Conservation (phyloP, 2,888 invertebrate genomes). For the Ryuthela nishihirai region DNA sequence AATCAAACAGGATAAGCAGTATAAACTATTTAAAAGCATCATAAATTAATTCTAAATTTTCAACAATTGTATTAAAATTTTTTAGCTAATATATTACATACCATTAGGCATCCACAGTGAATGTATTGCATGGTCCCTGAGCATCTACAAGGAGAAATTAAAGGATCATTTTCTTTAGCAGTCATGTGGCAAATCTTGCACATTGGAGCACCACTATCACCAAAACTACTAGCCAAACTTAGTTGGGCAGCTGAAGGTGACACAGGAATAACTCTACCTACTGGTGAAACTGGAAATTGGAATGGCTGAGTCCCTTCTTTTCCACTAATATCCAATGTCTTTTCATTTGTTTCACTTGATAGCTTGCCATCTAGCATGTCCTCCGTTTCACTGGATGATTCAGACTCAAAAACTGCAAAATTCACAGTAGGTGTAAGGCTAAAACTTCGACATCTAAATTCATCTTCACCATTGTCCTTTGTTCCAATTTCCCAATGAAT, state of each 20-base stretch:
- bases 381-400: slow-evolving; percentile 35
- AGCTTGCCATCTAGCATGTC: slow-evolving; percentile 12
- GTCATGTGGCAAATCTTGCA: slow-evolving; percentile 57
- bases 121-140: slow-evolving; percentile 56
- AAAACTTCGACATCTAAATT: slow-evolving; percentile 34
- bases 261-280: slow-evolving; percentile 26
- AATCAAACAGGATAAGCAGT: background rate
- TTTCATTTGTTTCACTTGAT: slow-evolving; percentile 5
- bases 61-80: background rate
- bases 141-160: slow-evolving; percentile 58
- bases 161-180: slow-evolving; percentile 47
- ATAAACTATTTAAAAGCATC: too few relatives aligned
- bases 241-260: slow-evolving; percentile 37
- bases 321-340: slow-evolving; percentile 26
- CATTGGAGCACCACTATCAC: slow-evolving; percentile 46
- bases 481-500: slow-evolving; percentile 27
- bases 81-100: slow-evolving; percentile 34
- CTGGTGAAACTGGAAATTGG: slow-evolving; percentile 14
- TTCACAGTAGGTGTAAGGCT: slow-evolving; percentile 35
- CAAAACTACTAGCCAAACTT: slow-evolving; percentile 36
- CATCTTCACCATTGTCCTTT: slow-evolving; percentile 15
- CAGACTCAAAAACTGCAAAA: slow-evolving; percentile 36
- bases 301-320: too few relatives aligned
- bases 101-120: slow-evolving; percentile 56
- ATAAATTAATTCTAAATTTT: background rate